Conservation (phyloP, 2,113 vertebrate species). For the Sminthopsis crassicaudata region DNA sequence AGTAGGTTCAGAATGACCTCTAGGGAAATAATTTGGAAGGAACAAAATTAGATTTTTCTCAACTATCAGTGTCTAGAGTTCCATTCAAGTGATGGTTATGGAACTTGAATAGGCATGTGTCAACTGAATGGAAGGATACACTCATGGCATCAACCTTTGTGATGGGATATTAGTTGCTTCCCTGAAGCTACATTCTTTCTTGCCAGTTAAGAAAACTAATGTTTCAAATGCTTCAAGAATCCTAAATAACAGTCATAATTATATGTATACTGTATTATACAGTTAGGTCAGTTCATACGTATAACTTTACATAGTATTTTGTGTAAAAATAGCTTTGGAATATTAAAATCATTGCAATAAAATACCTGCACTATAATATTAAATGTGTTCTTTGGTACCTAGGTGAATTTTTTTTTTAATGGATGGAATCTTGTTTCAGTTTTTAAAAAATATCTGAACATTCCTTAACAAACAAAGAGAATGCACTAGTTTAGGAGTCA, state of each 20-base stretch:
- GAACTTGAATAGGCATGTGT: slow-evolving; percentile 30
- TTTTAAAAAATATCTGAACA: slow-evolving; percentile 84
- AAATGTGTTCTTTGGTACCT: slow-evolving; percentile 90
- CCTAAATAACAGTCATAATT: slow-evolving; percentile 85
- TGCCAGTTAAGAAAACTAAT: slow-evolving; percentile 78
- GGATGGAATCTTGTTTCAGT: slow-evolving; percentile 84
- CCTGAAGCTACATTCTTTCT: slow-evolving; percentile 82
- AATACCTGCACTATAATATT: slow-evolving; percentile 88
- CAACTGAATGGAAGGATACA: neutral
- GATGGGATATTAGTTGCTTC: slow-evolving; percentile 63
- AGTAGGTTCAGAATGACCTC: slow-evolving; percentile 25
- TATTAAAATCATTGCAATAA: slow-evolving; percentile 91
- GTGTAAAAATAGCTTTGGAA: slow-evolving; percentile 90
- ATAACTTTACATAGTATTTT: slow-evolving; percentile 88
- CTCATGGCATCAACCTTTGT: neutral
- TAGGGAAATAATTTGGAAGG: slow-evolving; percentile 17
- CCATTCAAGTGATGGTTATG: slow-evolving; percentile 25
- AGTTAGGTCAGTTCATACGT: slow-evolving; percentile 86
- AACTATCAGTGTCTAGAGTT: slow-evolving; percentile 9
- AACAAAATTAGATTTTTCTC: slow-evolving; percentile 25
- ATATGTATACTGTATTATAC: slow-evolving; percentile 81
- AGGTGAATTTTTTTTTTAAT: slow-evolving; percentile 82
- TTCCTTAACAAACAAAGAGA: slow-evolving; percentile 95
- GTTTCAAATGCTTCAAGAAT: slow-evolving; percentile 81
- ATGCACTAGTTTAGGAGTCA: slow-evolving; percentile 93